A percentile compares a stretch with the other conserved stretches of the same genome.
Conservation (phyloP, 2,113 vertebrate genomes). For the Benitochromis conjunctus region DNA sequence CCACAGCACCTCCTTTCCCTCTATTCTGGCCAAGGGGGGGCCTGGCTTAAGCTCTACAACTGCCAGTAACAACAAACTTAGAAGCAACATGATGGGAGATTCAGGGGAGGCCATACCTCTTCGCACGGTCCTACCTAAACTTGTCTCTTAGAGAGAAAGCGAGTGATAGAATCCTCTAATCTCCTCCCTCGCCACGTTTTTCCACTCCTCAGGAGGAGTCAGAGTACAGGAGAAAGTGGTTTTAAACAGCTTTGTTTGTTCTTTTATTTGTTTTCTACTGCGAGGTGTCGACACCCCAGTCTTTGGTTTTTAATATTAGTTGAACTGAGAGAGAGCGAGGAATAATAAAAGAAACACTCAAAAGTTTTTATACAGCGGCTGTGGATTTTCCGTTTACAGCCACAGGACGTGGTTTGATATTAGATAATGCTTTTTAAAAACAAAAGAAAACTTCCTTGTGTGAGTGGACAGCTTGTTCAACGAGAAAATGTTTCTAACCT, state of each 20-base stretch:
- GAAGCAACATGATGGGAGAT: conserved; percentile 85
- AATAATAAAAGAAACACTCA: conserved; percentile 20
- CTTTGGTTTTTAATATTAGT: conserved; percentile 65
- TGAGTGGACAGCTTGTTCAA: conserved; percentile 41
- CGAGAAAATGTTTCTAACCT: conserved; percentile 49
- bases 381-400: conserved; percentile 48
- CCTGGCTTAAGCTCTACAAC: conserved; percentile 67
- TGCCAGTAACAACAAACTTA: conserved; percentile 88
- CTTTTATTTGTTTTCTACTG: conserved; percentile 66
- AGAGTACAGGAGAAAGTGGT: conserved; percentile 29
- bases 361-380: conserved; percentile 64
- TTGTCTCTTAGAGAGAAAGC: conserved; percentile 82
- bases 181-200: conserved; percentile 26
- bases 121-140: conserved; percentile 91
- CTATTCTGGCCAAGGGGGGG: conserved; percentile 82
- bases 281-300: conserved; percentile 66
- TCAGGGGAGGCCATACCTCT: conserved; percentile 81
- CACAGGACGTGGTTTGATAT: conserved; percentile 43
- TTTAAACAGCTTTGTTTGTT: conserved; percentile 63
- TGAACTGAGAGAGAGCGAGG: conserved; percentile 20
- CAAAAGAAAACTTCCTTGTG: conserved; percentile 15
- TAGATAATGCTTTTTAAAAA: conserved; percentile 34
- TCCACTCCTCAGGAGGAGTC: conserved; percentile 66
- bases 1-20: conserved; percentile 84
- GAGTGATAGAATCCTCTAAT: not conserved